Conservation (phyloP, 2,113 vertebrate genomes). For the Phoenicopterus ruber region DNA sequence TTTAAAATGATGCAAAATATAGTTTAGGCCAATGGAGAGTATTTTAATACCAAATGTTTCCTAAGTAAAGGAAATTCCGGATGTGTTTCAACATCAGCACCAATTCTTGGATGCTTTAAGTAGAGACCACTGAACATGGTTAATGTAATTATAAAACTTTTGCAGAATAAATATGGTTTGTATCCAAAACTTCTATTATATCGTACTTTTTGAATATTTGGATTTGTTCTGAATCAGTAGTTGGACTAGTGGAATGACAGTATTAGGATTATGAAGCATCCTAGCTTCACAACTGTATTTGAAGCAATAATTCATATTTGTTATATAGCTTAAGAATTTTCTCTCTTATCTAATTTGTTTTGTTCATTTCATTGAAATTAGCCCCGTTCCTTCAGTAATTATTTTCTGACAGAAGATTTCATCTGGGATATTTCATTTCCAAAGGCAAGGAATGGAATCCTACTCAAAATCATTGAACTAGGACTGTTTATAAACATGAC, state of each 20-base stretch:
- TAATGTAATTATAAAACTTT: not conserved
- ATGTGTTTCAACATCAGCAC: not conserved
- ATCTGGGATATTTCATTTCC: constrained; percentile 50
- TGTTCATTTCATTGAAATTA: constrained; percentile 51
- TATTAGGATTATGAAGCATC: not conserved
- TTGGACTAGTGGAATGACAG: not conserved
- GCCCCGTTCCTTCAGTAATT: constrained; percentile 47
- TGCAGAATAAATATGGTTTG: not conserved
- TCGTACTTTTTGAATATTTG: not conserved
- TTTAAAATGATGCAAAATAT: not conserved
- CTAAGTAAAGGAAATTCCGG: not conserved
- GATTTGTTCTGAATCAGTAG: not conserved
- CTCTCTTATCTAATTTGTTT: constrained; percentile 52
- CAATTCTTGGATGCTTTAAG: not conserved
- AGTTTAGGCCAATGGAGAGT: not conserved
- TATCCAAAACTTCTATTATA: not conserved
- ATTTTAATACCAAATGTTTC: not conserved
- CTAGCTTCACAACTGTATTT: not conserved
- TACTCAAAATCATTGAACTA: constrained; percentile 38
- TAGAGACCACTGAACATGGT: not conserved
- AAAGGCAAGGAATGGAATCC: constrained; percentile 11
- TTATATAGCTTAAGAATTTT: constrained; percentile 1
- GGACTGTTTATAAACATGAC: constrained; percentile 63
- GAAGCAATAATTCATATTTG: not conserved
- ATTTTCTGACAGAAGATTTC: constrained; percentile 62